Evolutionary conservation across 2,113 vertebrate genomes (phyloP), one percentile per base, ranked within the genome.

Genomic region (Microtus oregoni): DNA sequence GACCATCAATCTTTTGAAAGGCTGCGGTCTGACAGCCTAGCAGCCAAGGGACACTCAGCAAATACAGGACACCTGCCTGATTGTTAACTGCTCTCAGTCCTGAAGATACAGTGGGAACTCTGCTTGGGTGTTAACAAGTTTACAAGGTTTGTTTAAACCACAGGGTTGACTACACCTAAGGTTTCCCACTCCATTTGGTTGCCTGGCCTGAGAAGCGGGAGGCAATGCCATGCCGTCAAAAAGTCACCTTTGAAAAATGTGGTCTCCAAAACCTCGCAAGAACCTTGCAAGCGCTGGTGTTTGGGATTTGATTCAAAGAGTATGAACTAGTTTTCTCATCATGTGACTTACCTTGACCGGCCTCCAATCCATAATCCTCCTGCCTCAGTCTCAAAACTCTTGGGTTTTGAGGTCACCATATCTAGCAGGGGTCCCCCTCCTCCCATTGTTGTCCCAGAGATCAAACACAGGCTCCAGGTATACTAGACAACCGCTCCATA

Each of bases 181-280:
- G 26, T 83, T 91, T 92, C 78, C n/a, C 19, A 26, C 41, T 89
- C 77, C 28, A 32, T 68, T 90, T 77, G 32, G 78, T 92, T 95
- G 96, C 35, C 30, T 91, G 89, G 76, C 30, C 26, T n/a, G 67
- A 93, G 86, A 93, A 83, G 24, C 90, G 13, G 75, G 79, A 75
- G 44, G 70, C 79, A 15, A 86, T 78, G 22, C 58, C 79, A 89
- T 20, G 47, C 75, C 76, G 68, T 88, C 19, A 89, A 78, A 89
- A 81, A 61, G 32, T 79, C n/a, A 52, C 47, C 58, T 86, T 52
- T 73, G 70, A 77, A 83, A 63, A 26, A 30, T 44, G 26, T 26
- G 19, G 14, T 44, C 38, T 65, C 58, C 82, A 65, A 44, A 65
- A 58, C 26, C 30, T 81, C 13, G 2, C 63, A 58, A 89, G 24